phyloP scores from a whole-genome alignment of 2,113 vertebrate genomes.

The Panthera tigris region DNA sequence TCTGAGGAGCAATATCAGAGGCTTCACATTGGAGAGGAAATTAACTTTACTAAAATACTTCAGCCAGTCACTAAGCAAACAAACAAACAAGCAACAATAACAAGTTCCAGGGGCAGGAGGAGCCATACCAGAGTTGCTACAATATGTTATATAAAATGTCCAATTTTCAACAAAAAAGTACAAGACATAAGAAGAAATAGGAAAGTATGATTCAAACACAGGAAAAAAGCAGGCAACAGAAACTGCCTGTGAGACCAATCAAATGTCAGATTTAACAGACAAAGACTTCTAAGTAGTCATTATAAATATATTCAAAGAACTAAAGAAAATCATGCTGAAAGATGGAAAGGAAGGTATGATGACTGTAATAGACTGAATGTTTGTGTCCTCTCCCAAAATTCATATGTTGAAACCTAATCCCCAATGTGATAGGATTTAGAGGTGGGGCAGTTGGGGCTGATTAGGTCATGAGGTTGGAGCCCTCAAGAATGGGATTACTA shows the following conservation, averaged over 20 bases:
- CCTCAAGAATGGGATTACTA: background rate
- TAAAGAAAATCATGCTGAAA: slow-evolving; percentile 15
- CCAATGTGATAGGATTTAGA: background rate
- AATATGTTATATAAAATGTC: background rate
- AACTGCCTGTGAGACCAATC: background rate
- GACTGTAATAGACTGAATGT: background rate
- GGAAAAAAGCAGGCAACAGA: background rate
- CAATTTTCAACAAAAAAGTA: background rate
- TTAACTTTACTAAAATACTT: background rate
- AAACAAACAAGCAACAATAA: background rate
- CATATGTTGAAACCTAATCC: background rate
- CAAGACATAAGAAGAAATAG: background rate
- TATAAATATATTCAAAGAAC: background rate
- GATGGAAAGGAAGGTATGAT: background rate
- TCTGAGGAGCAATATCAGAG: background rate
- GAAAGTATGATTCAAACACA: background rate
- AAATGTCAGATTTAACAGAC: slow-evolving; percentile 9
- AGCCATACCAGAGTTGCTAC: background rate
- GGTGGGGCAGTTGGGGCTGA: background rate
- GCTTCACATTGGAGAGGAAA: background rate
- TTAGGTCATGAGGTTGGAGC: background rate
- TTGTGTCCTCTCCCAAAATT: background rate
- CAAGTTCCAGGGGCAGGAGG: background rate
- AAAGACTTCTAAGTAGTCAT: background rate
- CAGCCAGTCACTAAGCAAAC: background rate